Base-by-base conservation (phyloP, 2,113 vertebrate species). In the Isichthys henryi region DNA sequence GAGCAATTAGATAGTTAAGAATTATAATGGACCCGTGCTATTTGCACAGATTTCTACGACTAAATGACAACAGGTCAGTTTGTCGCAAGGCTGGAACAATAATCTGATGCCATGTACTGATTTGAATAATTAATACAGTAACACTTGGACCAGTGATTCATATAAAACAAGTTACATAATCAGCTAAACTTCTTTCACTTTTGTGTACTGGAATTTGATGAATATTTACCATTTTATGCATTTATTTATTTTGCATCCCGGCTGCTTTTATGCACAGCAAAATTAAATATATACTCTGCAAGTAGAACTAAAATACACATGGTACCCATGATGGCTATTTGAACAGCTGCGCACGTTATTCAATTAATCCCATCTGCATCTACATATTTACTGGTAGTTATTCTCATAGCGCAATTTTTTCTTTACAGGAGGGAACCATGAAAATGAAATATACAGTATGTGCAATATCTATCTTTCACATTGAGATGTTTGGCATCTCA, bases 101-200 rank as follows among this genome's bases (percentile, higher is more conserved):
- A 31, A 70, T 49, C 27, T 88, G n/a, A 48, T 17, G 58, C 43
- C 35, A n/a, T 39, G 52, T 39, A 13, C 52, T 74, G 87, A 88
- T n/a, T 70, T 88, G 49, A 45, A 62, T 43, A 43, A 66, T 80
- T 23, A 89, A 82, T 43, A n/a, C 88, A 48, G 46, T 53, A 52
- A 89, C 74, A 89, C 23, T n/a, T 53, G 35, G 80, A 17, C 19
- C 88, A 80, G 50, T 83, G 35, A 53, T 45, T 89, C 77, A 58
- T 13, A 83, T 83, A 27, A 83, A 56, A 21, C 45, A 66, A 27
- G 13, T 62, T 85, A 85, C 48, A 27, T 85, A 85, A 85, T 85
- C 82, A 85, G 0, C 35, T 39, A 80, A 80, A 35, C 31, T 77
- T 39, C 15, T 0, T 77, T 77, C 31, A 77, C 13, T 77, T 77